Conservation (phyloP, 2,888 invertebrate species). For the Melolontha melolontha region DNA sequence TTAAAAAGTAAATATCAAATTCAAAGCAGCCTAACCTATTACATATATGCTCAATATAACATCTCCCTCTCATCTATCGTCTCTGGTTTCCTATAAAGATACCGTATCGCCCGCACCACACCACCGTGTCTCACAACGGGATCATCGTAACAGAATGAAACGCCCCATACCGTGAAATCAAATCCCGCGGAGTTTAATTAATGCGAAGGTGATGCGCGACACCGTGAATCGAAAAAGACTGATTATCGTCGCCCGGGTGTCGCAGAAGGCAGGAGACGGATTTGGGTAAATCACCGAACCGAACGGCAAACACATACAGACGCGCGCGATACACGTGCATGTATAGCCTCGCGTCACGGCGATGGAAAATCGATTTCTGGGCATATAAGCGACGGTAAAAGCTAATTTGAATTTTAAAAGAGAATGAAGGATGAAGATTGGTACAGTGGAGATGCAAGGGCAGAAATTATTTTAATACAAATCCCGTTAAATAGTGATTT, state of each 20-base stretch:
- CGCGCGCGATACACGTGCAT: too few relatives aligned
- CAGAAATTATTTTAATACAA: constrained; percentile 1
- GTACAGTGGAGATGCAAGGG: neutral
- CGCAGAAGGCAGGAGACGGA: neutral
- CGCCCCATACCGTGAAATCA: constrained; percentile 22
- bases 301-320: too few relatives aligned
- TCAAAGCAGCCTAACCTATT: too few relatives aligned
- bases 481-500: too few relatives aligned
- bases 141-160: neutral
- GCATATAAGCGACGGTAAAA: neutral
- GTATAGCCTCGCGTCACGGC: neutral
- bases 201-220: constrained; percentile 11
- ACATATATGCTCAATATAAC: too few relatives aligned
- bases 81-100: too few relatives aligned
- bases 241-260: constrained; percentile 10
- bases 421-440: neutral
- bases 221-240: constrained; percentile 31
- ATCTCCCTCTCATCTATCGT: too few relatives aligned
- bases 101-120: too few relatives aligned
- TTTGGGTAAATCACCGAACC: too few relatives aligned
- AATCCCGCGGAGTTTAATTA: constrained; percentile 28
- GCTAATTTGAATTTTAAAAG: constrained; percentile 25
- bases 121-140: too few relatives aligned
- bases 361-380: constrained; percentile 22
- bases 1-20: too few relatives aligned